Evolutionary conservation across 2,113 vertebrate genomes (phyloP), one percentile per base, ranked within the genome.

Genomic region (Isichthys henryi): DNA sequence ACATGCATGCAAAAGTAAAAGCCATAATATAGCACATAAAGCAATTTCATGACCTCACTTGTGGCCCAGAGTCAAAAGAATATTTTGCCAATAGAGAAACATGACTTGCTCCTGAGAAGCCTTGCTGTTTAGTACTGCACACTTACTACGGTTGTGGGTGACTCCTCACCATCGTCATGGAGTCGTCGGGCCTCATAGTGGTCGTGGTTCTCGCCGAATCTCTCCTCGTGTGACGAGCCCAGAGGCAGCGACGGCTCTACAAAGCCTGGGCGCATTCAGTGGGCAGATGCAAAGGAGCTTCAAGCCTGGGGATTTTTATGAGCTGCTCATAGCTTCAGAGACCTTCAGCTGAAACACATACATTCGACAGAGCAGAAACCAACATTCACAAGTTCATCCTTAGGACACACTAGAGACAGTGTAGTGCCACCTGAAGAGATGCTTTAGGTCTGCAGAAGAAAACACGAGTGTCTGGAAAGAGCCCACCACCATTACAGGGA

Each of bases 211-310:
- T 3, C 46, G 80, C 87, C 35, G 43, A 74, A 35, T 53, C 62
- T 45, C 89, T 88, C 90, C 48, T 50, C 15, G 3, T 80, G 74
- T 43, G 74, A 13, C 5, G 6, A 19, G 31, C 58, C 58, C 58
- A 62, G 5, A 62, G 58, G 6, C 5, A n/a, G 58, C 21, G 7
- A 62, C 6, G 21, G 74, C 31, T 80, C 74, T 31, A 10, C 58
- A 77, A 35, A 80, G 15, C 74, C 74, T 39, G 15, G 74, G 74
- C 70, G n/a, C 88, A 58, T 88, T 91, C 45, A 50, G 88, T 91
- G 88, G 88, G 66, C 89, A 91, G 90, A 93, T 92, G 94, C 92
- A 94, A 93, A 93, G 86, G 86, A 89, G 88, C 88, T 83, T 31
- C 53, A 5, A 82, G 23, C 13, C 31, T 35, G 17, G 49, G 88